Evolutionary conservation across 1,140 invertebrate genomes (phyloP).

Genomic region (Pseudomyrmex dendroicus): DNA sequence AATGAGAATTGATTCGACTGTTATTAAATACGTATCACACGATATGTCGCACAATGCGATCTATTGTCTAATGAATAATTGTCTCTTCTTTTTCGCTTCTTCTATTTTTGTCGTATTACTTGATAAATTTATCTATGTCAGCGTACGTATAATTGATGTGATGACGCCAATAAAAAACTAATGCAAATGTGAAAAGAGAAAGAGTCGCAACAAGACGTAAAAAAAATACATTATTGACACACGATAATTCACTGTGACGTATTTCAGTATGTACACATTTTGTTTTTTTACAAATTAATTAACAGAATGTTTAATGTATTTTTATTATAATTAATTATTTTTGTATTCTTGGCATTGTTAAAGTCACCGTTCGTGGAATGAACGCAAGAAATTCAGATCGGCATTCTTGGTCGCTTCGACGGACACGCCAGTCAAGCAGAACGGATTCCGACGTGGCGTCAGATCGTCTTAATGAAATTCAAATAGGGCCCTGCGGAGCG

Average conservation of each 20-base stretch:
- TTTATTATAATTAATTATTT: constrained; percentile 28
- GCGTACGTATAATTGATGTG: too few species aligned
- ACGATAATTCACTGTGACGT: neutral
- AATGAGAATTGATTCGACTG: neutral
- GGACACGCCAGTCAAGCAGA: constrained; percentile 54
- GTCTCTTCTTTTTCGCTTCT: too few species aligned
- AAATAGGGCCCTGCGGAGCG: constrained; percentile 60
- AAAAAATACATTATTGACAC: neutral
- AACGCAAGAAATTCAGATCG: constrained; percentile 43
- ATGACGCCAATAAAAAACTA: too few species aligned
- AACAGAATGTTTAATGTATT: constrained; percentile 2
- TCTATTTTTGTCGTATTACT: too few species aligned
- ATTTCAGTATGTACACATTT: neutral
- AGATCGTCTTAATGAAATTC: constrained; percentile 68
- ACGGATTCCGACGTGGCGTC: constrained; percentile 58
- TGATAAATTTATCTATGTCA: too few species aligned
- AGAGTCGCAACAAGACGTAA: neutral
- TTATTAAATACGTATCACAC: neutral
- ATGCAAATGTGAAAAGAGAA: neutral
- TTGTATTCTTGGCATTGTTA: constrained; percentile 10
- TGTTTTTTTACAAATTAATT: neutral
- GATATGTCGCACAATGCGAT: neutral
- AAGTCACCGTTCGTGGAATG: constrained; percentile 30
- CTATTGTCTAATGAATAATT: too few species aligned
- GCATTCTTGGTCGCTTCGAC: constrained; percentile 57